phyloP scores from a whole-genome alignment of 2,113 vertebrate genomes.

The Colaptes auratus region DNA sequence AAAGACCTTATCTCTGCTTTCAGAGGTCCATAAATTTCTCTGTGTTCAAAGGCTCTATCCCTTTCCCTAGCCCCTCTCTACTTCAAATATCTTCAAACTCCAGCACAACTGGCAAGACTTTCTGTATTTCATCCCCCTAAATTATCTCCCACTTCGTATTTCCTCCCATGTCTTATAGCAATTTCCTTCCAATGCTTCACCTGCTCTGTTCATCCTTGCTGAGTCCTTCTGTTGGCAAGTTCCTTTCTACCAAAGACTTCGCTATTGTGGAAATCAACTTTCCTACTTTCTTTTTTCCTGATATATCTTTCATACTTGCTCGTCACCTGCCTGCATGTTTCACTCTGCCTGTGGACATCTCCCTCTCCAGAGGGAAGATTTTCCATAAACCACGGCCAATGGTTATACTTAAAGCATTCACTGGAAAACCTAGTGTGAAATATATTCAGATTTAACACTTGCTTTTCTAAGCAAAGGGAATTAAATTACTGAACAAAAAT shows the following conservation, averaged over 20 bases:
- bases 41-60: slow-evolving; percentile 51
- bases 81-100: slow-evolving; percentile 18
- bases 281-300: not conserved
- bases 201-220: not conserved
- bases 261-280: not conserved
- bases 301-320: not conserved
- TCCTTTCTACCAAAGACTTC: not conserved
- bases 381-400: slow-evolving; percentile 31
- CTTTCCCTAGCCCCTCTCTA: slow-evolving; percentile 16
- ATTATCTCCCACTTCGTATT: not conserved
- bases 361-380: slow-evolving; percentile 55
- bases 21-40: slow-evolving; percentile 63
- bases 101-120: not conserved
- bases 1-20: slow-evolving; percentile 61
- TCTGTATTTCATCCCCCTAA: not conserved
- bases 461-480: slow-evolving; percentile 17
- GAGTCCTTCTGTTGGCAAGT: not conserved
- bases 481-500: not conserved
- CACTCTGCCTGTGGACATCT: slow-evolving; percentile 43
- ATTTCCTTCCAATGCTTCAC: not conserved
- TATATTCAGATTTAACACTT: slow-evolving; percentile 28
- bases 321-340: not conserved
- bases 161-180: not conserved
- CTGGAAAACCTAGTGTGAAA: slow-evolving; percentile 46
- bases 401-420: slow-evolving; percentile 45